Base-by-base conservation (phyloP, 2,113 vertebrate species). In the Leptocoma aspasia region DNA sequence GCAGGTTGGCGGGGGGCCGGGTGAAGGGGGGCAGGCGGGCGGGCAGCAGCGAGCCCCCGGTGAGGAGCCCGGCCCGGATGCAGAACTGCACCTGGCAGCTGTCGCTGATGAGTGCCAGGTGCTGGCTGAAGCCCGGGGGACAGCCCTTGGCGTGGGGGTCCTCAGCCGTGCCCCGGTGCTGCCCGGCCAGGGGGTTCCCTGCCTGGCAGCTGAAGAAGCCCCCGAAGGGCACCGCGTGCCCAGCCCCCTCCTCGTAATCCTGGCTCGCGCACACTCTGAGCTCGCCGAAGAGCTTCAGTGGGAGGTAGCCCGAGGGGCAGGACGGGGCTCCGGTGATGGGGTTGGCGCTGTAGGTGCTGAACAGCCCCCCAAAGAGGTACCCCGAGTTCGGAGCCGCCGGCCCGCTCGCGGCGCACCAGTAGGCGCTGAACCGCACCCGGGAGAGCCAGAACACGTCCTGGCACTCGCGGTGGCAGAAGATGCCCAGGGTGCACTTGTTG, bases 81-180 rank as follows among this genome's bases (percentile, higher is more conserved):
- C 99, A 99, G 89, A 98, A 99, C 30, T 99, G 97, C 37, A 99
- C 97, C 97, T 99, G 98, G 94, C 99, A 99, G 9, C 99, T 98
- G 7, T 99, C 98, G 0, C 98, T 99, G 95, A 99, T 98, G 50
- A 98, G 75, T 0, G 98, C 98, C 5, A 98, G 94, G 90, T 99
- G 99, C 91, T 99, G 99, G 72, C 99, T 99, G 90, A 99, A 99
- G 66, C 98, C 98, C 2, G 95, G 94, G 0, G 99, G 98, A 73
- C 99, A 99, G 41, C 95, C 95, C 89, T 97, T 98, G 33, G 80
- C 35, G 3, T 95, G 75, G 18, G 91, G 86, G 30, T 90, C 90
- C 41, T 89, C 20, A 0, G 80, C 8, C 0, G 80, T 89, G 31
- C 86, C 92, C 28, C 6, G 31, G 35, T 97, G 96, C 49, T 28